Conservation (phyloP, 2,113 vertebrate genomes). For the Acanthisitta chloris region DNA sequence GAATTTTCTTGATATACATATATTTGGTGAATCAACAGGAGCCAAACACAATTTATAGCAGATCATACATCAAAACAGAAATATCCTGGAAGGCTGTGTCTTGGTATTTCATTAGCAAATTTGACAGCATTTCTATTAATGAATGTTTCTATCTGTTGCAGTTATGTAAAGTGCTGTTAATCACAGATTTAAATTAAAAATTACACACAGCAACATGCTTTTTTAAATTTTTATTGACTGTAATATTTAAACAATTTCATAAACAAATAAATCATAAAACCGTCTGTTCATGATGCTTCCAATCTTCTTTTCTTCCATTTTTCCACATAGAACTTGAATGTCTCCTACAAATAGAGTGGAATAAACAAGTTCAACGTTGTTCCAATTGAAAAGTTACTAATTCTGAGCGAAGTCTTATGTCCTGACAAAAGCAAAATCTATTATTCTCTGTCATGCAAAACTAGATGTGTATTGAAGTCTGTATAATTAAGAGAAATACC, state of each 20-base stretch:
- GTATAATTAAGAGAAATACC: conserved; percentile 52
- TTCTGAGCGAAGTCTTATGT: neutral
- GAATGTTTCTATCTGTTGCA: neutral
- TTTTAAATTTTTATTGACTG: conserved; percentile 35
- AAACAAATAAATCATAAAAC: neutral
- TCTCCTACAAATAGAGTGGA: conserved; percentile 75
- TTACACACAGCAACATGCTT: neutral
- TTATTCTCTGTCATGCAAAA: conserved; percentile 47
- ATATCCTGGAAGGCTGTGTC: neutral
- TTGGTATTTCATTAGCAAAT: neutral
- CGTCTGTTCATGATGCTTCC: neutral
- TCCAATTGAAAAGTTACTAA: conserved; percentile 11
- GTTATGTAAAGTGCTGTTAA: neutral
- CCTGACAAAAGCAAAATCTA: conserved; percentile 1
- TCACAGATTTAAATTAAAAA: conserved; percentile 28
- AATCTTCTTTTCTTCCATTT: conserved; percentile 68
- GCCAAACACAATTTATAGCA: neutral
- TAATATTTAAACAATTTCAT: conserved; percentile 42
- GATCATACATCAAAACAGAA: neutral
- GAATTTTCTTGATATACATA: conserved; percentile 9
- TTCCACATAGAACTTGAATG: conserved; percentile 81
- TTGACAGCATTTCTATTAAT: neutral
- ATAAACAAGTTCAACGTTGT: conserved; percentile 17
- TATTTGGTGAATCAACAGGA: neutral
- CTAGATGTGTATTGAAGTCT: conserved; percentile 29